These are phyloP conservation scores for Gasteruption jaculator DNA, from an alignment of 2,888 invertebrate genomes.

Conservation along the genomic window DNA sequence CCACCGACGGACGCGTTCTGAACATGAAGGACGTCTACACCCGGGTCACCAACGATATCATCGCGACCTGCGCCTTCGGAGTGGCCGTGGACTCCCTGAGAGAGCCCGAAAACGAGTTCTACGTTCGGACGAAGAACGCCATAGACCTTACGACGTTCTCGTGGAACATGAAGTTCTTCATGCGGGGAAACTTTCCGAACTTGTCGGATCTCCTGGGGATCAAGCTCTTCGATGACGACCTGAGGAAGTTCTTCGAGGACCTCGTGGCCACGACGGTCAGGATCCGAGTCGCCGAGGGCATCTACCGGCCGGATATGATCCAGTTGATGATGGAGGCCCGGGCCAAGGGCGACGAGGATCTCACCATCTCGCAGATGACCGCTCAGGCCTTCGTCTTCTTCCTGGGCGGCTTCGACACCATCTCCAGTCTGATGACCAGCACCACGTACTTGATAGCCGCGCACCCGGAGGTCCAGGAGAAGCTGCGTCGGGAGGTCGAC, in stretches of 20 bases:
- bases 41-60: constrained; percentile 29
- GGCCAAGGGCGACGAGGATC: constrained; percentile 11
- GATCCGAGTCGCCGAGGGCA: constrained; percentile 22
- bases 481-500: constrained; percentile 44
- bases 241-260: constrained; percentile 20
- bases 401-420: constrained; percentile 37
- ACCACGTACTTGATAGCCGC: constrained; percentile 34
- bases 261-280: constrained; percentile 21
- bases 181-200: constrained; percentile 15
- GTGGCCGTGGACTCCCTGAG: constrained; percentile 28
- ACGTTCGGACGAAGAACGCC: constrained; percentile 22
- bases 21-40: constrained; percentile 34
- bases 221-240: constrained; percentile 15
- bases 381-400: constrained; percentile 50
- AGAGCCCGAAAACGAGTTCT: constrained; percentile 33
- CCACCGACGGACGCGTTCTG: constrained; percentile 13
- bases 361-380: constrained; percentile 42
- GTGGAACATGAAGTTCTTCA: constrained; percentile 15
- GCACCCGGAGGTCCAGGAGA: constrained; percentile 50
- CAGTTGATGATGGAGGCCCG: constrained; percentile 54
- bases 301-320: constrained; percentile 56
- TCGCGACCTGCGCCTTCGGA: constrained; percentile 34
- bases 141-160: constrained; percentile 14
- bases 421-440: constrained; percentile 31
- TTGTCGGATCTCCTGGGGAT: constrained; percentile 16